Evolutionary conservation across 2,888 invertebrate species (phyloP).

Genomic region (Lasioglossum malachurum): DNA sequence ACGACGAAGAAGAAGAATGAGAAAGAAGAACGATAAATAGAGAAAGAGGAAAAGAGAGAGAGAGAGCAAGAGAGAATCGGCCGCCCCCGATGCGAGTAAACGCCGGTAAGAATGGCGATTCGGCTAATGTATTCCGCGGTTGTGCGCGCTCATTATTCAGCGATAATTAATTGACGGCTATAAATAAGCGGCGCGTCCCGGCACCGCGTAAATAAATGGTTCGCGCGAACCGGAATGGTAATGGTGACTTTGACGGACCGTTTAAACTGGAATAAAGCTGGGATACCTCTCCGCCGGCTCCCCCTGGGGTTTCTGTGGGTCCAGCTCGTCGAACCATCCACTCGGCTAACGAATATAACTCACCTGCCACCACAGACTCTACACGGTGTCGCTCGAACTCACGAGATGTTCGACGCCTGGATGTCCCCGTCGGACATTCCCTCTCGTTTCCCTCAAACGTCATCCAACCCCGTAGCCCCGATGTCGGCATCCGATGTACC

Average conservation of each 20-base stretch:
- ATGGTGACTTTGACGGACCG: constrained; percentile 84
- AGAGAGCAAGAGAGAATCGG: constrained; percentile 57
- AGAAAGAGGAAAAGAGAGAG: constrained; percentile 9
- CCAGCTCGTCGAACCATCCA: constrained; percentile 62
- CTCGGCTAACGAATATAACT: constrained; percentile 79
- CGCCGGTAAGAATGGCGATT: constrained; percentile 80
- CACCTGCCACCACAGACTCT: constrained; percentile 71
- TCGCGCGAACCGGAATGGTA: constrained; percentile 83
- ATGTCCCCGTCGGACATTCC: constrained; percentile 62
- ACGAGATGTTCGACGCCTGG: constrained; percentile 27
- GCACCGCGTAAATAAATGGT: constrained; percentile 82
- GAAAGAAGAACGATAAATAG: background rate
- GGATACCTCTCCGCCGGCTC: constrained; percentile 71
- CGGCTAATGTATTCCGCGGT: constrained; percentile 81
- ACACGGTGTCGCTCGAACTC: constrained; percentile 44
- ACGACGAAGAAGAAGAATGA: background rate
- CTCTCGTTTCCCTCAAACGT: constrained; percentile 64
- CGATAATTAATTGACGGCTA: constrained; percentile 84
- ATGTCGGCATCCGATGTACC: background rate
- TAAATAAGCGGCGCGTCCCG: constrained; percentile 81
- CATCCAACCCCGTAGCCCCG: constrained; percentile 37
- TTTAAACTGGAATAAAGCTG: constrained; percentile 83
- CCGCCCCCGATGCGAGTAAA: constrained; percentile 72
- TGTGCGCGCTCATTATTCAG: constrained; percentile 83
- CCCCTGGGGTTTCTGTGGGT: constrained; percentile 69